These are phyloP conservation scores for Chaunax sp. DNA, from an alignment of 2,797 vertebrate species.

Conservation along the genomic window DNA sequence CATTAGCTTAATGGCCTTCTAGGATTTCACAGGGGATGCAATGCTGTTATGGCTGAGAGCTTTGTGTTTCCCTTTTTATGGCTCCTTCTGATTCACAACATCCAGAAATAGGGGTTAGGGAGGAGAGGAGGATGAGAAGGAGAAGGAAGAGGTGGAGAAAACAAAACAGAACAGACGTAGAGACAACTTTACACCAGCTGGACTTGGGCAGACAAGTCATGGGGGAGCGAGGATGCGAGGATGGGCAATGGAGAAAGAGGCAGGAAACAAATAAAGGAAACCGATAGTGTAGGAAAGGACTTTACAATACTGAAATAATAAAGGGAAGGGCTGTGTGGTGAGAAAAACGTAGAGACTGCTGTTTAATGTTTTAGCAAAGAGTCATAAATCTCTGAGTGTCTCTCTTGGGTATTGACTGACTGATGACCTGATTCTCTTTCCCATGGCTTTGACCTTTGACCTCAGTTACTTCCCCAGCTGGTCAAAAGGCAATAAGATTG, in stretches of 20 bases:
- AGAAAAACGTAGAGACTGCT: neutral
- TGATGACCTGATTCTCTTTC: conserved; percentile 65
- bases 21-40: conserved; percentile 85
- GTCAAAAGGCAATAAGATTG: conserved; percentile 60
- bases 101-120: conserved; percentile 70
- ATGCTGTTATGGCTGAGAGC: conserved; percentile 85
- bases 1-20: conserved; percentile 88
- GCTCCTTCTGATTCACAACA: conserved; percentile 82
- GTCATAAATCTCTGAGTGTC: conserved; percentile 42
- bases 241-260: conserved; percentile 23
- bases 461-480: conserved; percentile 68
- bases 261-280: neutral
- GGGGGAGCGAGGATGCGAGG: conserved; percentile 21
- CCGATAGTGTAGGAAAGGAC: neutral
- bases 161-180: conserved; percentile 77
- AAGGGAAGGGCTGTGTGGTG: neutral
- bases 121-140: conserved; percentile 33
- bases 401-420: conserved; percentile 56
- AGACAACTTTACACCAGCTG: conserved; percentile 64
- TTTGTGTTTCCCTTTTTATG: conserved; percentile 83
- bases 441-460: conserved; percentile 77
- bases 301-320: conserved; percentile 1
- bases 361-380: conserved; percentile 19
- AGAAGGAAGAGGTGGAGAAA: conserved; percentile 53
- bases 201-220: conserved; percentile 23